phyloP scores from a whole-genome alignment of 2,113 vertebrate species.

The Tringa solitaria region DNA sequence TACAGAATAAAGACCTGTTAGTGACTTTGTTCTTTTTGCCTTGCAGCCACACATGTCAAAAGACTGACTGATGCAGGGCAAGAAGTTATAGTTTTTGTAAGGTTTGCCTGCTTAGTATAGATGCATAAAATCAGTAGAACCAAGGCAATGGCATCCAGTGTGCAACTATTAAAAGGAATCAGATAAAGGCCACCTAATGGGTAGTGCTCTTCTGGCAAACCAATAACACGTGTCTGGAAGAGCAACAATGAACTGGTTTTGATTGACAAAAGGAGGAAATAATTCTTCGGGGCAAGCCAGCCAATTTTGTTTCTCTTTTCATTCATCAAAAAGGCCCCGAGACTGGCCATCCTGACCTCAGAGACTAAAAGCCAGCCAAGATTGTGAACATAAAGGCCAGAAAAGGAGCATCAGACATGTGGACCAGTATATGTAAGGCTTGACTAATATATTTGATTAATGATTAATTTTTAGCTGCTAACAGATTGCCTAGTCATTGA shows the following conservation, averaged over 20 bases:
- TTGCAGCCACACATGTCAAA: background rate
- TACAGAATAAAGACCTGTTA: background rate
- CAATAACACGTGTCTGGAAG: fast-evolving
- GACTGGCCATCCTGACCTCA: background rate
- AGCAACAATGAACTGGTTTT: background rate
- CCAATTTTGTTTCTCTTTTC: background rate
- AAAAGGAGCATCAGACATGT: background rate
- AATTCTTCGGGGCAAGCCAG: background rate
- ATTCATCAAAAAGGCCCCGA: background rate
- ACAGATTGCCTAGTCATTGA: background rate
- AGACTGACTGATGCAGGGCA: background rate
- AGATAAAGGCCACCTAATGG: too few relatives aligned
- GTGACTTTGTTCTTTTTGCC: background rate
- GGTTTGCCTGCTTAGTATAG: background rate
- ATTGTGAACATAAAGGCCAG: background rate
- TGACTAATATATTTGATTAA: background rate
- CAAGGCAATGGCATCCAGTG: background rate
- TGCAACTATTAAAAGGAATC: background rate
- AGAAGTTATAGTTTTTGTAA: background rate
- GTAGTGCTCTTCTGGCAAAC: background rate
- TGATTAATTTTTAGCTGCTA: background rate
- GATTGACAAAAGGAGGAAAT: background rate
- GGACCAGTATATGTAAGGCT: fast-evolving
- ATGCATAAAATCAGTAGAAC: background rate
- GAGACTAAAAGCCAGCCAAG: background rate